Evolutionary conservation across 1,140 invertebrate species (phyloP).

Genomic region (Papilio xuthus): DNA sequence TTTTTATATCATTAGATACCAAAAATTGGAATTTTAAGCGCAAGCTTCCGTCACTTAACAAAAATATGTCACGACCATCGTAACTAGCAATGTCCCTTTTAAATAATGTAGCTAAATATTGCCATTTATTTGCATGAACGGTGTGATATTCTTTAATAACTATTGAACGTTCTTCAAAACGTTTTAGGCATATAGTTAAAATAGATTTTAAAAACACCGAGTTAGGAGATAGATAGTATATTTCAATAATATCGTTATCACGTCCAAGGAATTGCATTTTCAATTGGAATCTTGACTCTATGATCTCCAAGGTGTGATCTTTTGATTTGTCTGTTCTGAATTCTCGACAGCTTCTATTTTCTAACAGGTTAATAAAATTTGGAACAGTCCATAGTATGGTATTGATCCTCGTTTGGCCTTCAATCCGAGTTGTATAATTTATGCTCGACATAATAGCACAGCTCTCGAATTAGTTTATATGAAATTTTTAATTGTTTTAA

Average conservation of each 20-base stretch:
- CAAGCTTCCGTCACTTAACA: slow-evolving; percentile 69
- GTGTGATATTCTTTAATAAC: slow-evolving; percentile 72
- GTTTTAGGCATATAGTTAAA: slow-evolving; percentile 69
- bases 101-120: slow-evolving; percentile 69
- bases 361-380: slow-evolving; percentile 62
- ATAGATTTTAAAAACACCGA: slow-evolving; percentile 73
- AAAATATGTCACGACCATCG: slow-evolving; percentile 60
- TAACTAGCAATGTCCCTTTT: slow-evolving; percentile 66
- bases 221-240: slow-evolving; percentile 68
- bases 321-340: slow-evolving; percentile 65
- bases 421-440: slow-evolving; percentile 67
- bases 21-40: slow-evolving; percentile 73
- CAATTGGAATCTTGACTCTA: slow-evolving; percentile 62
- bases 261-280: slow-evolving; percentile 75
- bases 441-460: slow-evolving; percentile 57
- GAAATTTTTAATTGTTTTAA: neutral
- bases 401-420: slow-evolving; percentile 73
- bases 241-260: slow-evolving; percentile 72
- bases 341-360: slow-evolving; percentile 67
- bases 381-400: slow-evolving; percentile 72
- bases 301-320: slow-evolving; percentile 48
- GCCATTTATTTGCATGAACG: slow-evolving; percentile 73
- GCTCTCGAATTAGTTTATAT: neutral
- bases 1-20: slow-evolving; percentile 70
- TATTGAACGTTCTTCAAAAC: slow-evolving; percentile 72